Base-by-base conservation (phyloP, 2,797 vertebrate genomes). In the Lacerta bilineata region DNA sequence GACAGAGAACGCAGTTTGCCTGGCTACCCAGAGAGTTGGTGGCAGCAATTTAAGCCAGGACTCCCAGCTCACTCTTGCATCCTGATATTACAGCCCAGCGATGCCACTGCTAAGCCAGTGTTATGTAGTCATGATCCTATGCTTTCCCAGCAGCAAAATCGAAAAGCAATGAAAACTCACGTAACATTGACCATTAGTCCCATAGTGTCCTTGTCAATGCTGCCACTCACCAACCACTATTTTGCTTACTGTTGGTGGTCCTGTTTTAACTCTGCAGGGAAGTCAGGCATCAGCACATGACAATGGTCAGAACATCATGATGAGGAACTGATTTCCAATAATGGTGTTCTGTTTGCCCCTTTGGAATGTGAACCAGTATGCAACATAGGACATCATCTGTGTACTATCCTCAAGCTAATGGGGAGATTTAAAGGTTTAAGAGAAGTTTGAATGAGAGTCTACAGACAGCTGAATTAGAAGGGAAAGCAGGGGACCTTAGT, bases 361-460 rank as follows among this genome's bases (percentile, higher is more conserved):
- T 20, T 36, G 36, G 36, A 80, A 36, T 39, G 8, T 20, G 18
- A 39, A 41, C 36, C 33, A 80, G 33, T 39, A 64, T 39, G 25
- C 41, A 6, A 61, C 10, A 39, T 55, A 61, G n/a, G 18, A 81
- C 10, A 25, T 11, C 4, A 8, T 29, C 25, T 39, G 39, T 66
- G 13, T 81, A 66, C 36, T 81, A 81, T 29, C 64, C 39, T 66
- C 36, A 81, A 81, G 61, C 61, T 27, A 81, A 80, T 61, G 78
- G 18, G 36, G 78, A 80, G 55, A 80, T 6, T 39, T 33, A 66
- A 15, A 66, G 15, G 13, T 81, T 66, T 66, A 64, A 66, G 23
- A 81, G 61, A 66, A 76, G 8, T 36, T n/a, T 81, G 80, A 66
- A 66, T 41, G 80, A 66, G 7, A 66, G 36, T 41, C 27, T 64